Percentiles rank a stretch among this genome's conserved stretches.
Evolutionary conservation across 2,888 invertebrate species (phyloP).

Genomic region (Eledona agricola): DNA sequence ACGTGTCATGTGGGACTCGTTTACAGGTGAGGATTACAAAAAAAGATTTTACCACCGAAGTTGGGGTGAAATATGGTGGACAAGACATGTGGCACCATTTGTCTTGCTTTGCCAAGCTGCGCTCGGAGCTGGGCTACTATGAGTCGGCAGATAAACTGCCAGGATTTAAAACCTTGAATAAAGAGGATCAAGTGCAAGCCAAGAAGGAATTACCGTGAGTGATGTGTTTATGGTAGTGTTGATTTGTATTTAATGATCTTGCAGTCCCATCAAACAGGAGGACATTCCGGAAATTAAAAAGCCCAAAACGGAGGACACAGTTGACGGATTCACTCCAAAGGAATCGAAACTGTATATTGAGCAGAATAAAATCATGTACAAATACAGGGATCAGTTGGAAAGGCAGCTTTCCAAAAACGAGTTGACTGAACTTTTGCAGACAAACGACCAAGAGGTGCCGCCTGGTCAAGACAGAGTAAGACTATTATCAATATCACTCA

Average conservation of each 20-base stretch:
- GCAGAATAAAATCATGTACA: slow-evolving; percentile 78
- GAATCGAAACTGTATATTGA: slow-evolving; percentile 71
- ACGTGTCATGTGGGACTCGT: not conserved
- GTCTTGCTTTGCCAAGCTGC: slow-evolving; percentile 83
- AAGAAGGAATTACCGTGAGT: slow-evolving; percentile 73
- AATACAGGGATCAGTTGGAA: slow-evolving; percentile 71
- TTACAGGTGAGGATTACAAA: slow-evolving; percentile 77
- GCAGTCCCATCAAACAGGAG: slow-evolving; percentile 64
- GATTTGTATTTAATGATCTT: slow-evolving; percentile 31
- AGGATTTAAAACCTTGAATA: slow-evolving; percentile 75
- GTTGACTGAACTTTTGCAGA: slow-evolving; percentile 71
- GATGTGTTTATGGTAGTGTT: slow-evolving; percentile 2
- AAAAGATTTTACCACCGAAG: slow-evolving; percentile 83
- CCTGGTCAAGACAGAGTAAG: slow-evolving; percentile 73
- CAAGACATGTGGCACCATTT: slow-evolving; percentile 91
- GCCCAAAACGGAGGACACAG: slow-evolving; percentile 70
- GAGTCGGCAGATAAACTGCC: slow-evolving; percentile 77
- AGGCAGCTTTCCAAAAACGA: slow-evolving; percentile 69
- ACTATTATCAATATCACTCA: slow-evolving; percentile 22
- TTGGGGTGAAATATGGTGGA: slow-evolving; percentile 83
- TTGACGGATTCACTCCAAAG: slow-evolving; percentile 64
- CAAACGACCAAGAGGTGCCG: slow-evolving; percentile 77
- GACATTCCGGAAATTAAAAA: slow-evolving; percentile 74
- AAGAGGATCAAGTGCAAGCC: slow-evolving; percentile 75
- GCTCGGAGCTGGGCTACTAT: slow-evolving; percentile 78